Percentiles rank a stretch among this genome's conserved stretches.
Evolutionary conservation across 2,113 vertebrate species (phyloP).

Genomic region (Catagonus wagneri): DNA sequence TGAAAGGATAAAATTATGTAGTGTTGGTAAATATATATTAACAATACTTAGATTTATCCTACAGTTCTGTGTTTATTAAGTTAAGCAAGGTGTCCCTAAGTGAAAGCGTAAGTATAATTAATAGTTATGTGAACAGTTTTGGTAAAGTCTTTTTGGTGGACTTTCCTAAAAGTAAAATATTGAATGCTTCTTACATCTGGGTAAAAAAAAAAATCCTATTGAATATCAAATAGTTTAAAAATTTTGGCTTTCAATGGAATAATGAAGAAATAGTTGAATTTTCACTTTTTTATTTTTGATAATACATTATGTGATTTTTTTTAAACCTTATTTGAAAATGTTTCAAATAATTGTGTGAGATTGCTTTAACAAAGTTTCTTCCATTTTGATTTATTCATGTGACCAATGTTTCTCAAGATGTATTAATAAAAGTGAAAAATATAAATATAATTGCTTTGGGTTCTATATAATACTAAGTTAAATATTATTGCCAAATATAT

Average conservation of each 20-base stretch:
- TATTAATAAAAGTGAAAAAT: neutral
- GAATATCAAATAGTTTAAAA: constrained; percentile 13
- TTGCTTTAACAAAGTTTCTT: neutral
- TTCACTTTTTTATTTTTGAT: constrained; percentile 28
- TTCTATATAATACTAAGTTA: neutral
- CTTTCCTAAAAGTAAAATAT: neutral
- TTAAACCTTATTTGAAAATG: neutral
- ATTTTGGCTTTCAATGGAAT: constrained; percentile 27
- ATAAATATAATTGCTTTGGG: neutral
- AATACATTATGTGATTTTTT: neutral
- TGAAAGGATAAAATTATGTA: neutral
- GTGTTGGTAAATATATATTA: neutral
- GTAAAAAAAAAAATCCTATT: neutral
- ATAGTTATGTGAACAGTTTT: neutral
- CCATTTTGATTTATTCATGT: neutral
- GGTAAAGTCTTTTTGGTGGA: neutral
- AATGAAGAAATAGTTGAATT: constrained; percentile 37
- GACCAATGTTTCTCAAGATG: neutral
- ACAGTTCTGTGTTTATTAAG: neutral
- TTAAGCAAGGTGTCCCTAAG: neutral
- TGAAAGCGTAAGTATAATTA: neutral
- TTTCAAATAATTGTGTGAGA: neutral
- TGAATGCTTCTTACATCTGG: neutral
- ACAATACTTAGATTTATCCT: neutral
- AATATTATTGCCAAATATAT: neutral